phyloP scores from a whole-genome alignment of 2,113 vertebrate genomes.

The Bubo scandiacus region DNA sequence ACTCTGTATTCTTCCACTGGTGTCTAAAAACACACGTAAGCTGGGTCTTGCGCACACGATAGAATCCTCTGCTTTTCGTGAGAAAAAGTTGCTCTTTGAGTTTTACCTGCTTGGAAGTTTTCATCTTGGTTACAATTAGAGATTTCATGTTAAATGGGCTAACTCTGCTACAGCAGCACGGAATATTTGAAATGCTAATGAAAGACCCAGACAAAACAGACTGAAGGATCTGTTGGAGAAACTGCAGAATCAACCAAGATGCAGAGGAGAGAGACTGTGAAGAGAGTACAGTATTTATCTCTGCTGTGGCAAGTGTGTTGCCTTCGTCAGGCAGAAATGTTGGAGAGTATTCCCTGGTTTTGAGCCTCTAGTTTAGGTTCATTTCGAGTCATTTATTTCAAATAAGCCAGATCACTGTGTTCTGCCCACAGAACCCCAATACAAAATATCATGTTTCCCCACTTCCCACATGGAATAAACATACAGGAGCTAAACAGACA shows the following conservation, averaged over 20 bases:
- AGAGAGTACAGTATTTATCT: neutral
- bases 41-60: neutral
- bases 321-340: neutral
- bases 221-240: neutral
- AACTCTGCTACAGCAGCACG: neutral
- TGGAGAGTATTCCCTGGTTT: neutral
- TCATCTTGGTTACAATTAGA: neutral
- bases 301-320: neutral
- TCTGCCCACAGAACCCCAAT: neutral
- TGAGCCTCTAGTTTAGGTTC: neutral
- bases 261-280: neutral
- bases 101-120: neutral
- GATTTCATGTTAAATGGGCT: neutral
- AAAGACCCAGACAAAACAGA: slow-evolving; percentile 20
- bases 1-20: neutral
- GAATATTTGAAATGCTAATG: slow-evolving; percentile 23
- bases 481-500: neutral
- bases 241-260: neutral
- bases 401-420: neutral
- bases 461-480: neutral
- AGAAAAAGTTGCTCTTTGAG: neutral
- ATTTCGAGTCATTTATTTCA: neutral
- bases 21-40: neutral
- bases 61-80: accelerated
- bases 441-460: neutral